Evolutionary conservation across 2,797 vertebrate species (phyloP), one percentile per base, ranked within the genome.

Genomic region (Gephyroberyx darwinii): DNA sequence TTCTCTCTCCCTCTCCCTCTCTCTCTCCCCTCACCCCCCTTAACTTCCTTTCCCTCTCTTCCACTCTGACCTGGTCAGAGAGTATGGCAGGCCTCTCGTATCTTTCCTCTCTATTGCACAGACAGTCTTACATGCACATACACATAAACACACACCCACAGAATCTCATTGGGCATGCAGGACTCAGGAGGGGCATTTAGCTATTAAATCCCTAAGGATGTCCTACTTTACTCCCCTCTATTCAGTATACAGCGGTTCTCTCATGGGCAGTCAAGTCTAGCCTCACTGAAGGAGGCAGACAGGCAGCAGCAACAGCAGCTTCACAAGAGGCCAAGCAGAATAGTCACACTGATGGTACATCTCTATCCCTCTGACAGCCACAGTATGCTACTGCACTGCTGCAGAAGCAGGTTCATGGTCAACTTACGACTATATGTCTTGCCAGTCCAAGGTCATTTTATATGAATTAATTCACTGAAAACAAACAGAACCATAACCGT

Each of bases 321-420:
- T 79, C 82, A 85, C 78, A 81, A 51, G 60, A 75, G 81, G 74
- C 66, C 58, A 55, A 67, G 47, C 71, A 78, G 51, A 75, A 77
- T 59, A 79, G 76, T 82, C 69, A 82, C 67, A 84, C 30, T 81
- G 72, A 85, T 83, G 80, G 56, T 76, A 85, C 75, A 74, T 86
- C 86, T 89, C 78, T 82, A 86, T 88, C 71, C 82, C 47, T 80
- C 72, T 85, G 85, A 88, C 84, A 86, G 67, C 69, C 22, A 47
- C 37, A 62, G 54, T 56, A 72, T 63, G 67, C 48, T 85, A 79
- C 68, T 73, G 57, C 67, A 81, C 75, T 80, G 56, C 77, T 74
- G 65, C 55, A 65, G 47, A 59, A 74, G 48, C 47, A 30, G 65
- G 71, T 72, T 80, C 39, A 66, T 2, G 17, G 48, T 75, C 56